These are phyloP conservation scores for Julus scandinavius DNA, from an alignment of 2,888 invertebrate species.

Conservation along the genomic window DNA sequence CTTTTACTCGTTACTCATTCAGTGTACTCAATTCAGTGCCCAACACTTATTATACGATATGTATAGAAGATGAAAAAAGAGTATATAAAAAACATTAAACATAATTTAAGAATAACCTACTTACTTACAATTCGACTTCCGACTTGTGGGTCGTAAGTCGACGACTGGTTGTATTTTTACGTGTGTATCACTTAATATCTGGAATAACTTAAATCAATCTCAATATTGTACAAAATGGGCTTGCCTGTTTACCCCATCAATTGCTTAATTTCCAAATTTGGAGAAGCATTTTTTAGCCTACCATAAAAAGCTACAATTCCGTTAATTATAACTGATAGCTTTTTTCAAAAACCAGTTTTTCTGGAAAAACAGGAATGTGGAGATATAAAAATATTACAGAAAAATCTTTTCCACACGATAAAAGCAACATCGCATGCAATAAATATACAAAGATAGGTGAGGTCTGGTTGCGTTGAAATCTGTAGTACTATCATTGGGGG, in stretches of 20 bases:
- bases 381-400: background rate
- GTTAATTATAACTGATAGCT: background rate
- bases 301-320: background rate
- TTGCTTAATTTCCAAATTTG: constrained; percentile 18
- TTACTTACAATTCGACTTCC: too few species aligned
- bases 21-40: too few species aligned
- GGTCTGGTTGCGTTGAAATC: constrained; percentile 24
- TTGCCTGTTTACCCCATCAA: background rate
- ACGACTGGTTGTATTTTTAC: too few species aligned
- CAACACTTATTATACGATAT: too few species aligned
- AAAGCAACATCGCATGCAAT: constrained; percentile 9
- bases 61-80: too few species aligned
- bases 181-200: too few species aligned
- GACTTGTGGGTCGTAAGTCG: too few species aligned
- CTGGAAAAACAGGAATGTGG: background rate
- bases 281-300: background rate
- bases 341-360: background rate
- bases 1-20: too few species aligned
- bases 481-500: constrained; percentile 5
- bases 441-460: constrained; percentile 38
- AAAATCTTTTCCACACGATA: background rate
- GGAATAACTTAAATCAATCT: too few species aligned
- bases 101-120: too few species aligned
- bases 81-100: too few species aligned
- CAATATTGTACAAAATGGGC: too few species aligned